Conservation (phyloP, 2,888 invertebrate genomes). For the Ligdia adustata region DNA sequence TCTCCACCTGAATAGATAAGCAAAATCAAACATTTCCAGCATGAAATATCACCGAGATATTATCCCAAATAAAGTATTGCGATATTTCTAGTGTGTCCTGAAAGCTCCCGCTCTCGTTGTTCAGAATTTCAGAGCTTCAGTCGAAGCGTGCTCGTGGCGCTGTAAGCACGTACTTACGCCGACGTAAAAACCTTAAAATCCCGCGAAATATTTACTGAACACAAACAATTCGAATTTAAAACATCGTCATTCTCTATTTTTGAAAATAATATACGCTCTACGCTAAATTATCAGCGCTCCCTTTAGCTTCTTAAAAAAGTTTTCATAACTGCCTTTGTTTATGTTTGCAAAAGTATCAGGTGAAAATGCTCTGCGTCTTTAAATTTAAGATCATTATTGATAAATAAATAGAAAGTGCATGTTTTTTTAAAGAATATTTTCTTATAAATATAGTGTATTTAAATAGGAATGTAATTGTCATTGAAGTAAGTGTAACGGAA, state of each 20-base stretch:
- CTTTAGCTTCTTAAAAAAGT: background rate
- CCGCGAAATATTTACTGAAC: conserved; percentile 27
- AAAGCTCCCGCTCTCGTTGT: conserved; percentile 26
- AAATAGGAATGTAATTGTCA: conserved; percentile 4
- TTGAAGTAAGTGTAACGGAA: conserved; percentile 25
- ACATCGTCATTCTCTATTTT: background rate
- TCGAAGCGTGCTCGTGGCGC: conserved; percentile 31
- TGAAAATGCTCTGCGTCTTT: conserved; percentile 3
- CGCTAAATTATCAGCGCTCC: background rate
- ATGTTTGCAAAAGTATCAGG: too few relatives aligned
- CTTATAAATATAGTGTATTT: conserved; percentile 3
- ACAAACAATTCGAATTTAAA: conserved; percentile 20
- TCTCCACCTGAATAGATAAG: conserved; percentile 10
- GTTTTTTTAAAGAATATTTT: too few relatives aligned
- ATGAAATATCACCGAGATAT: conserved; percentile 7
- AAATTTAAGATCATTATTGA: too few relatives aligned
- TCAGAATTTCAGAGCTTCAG: conserved; percentile 27
- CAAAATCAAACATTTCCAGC: conserved; percentile 11
- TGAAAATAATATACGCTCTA: background rate
- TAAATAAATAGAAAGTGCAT: too few relatives aligned
- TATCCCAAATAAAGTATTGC: conserved; percentile 6
- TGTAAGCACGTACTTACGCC: conserved; percentile 25
- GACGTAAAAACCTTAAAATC: conserved; percentile 8
- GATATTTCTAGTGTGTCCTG: conserved; percentile 16
- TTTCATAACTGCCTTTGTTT: too few relatives aligned